Conservation (phyloP, 2,113 vertebrate genomes). For the Ariopsis seemanni region DNA sequence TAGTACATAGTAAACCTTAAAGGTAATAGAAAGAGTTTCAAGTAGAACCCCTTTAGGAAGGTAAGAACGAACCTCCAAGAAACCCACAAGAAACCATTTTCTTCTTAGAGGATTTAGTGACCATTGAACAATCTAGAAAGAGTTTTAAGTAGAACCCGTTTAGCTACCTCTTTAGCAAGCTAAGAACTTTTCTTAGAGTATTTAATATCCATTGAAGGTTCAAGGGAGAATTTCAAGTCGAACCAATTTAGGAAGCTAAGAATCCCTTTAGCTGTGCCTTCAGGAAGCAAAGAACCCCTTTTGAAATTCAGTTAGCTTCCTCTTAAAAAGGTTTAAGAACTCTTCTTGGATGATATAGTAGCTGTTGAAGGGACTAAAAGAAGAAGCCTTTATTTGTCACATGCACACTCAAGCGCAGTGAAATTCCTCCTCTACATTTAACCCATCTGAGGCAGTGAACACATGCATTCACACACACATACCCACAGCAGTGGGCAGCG, state of each 20-base stretch:
- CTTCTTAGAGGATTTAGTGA: neutral
- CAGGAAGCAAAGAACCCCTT: neutral
- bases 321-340: neutral
- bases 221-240: neutral
- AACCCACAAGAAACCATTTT: neutral
- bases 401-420: no score
- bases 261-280: neutral
- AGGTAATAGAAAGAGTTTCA: neutral
- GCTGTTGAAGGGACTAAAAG: neutral
- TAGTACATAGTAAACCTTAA: neutral
- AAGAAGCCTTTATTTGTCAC: no score
- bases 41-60: neutral
- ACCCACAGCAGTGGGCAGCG: no score
- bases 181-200: neutral
- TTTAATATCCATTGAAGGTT: neutral
- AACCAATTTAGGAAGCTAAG: neutral
- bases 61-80: neutral
- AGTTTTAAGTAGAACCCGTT: neutral
- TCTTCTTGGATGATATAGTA: neutral
- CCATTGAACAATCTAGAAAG: neutral
- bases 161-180: neutral
- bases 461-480: no score
- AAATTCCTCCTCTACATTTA: no score
- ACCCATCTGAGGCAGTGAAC: no score
- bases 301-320: neutral